Evolutionary conservation across 2,888 invertebrate species (phyloP).

Genomic region (Trachelus troglodyta): DNA sequence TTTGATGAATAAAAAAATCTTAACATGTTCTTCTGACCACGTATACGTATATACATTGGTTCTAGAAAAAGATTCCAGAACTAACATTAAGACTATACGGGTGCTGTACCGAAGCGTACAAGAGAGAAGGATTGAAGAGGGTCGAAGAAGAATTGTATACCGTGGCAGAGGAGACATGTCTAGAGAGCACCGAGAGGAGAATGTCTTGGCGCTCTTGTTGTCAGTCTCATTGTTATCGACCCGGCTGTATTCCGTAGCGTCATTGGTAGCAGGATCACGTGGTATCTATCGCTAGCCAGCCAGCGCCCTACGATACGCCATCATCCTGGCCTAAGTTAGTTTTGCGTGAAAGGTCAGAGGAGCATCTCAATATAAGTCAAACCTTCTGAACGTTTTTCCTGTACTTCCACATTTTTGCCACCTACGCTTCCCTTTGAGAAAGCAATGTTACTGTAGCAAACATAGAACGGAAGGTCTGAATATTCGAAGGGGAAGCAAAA

Average conservation of each 20-base stretch:
- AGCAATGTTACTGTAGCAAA: not conserved
- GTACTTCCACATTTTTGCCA: not conserved
- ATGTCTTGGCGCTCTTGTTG: conserved; percentile 22
- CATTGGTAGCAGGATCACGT: conserved; percentile 43
- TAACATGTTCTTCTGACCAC: not conserved
- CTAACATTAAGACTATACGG: not conserved
- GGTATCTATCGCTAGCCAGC: conserved; percentile 27
- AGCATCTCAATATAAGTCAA: not conserved
- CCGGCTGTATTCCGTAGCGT: conserved; percentile 31
- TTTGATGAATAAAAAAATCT: not conserved
- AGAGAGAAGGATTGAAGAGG: not conserved
- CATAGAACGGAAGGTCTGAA: not conserved
- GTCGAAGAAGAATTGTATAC: not conserved
- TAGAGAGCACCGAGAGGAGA: not conserved
- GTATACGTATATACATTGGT: not conserved
- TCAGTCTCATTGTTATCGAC: conserved; percentile 44
- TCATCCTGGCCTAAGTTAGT: conserved; percentile 31
- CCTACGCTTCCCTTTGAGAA: not conserved
- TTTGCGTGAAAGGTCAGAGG: conserved; percentile 31
- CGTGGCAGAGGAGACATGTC: not conserved
- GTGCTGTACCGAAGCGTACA: not conserved
- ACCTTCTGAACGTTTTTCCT: not conserved
- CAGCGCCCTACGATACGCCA: conserved; percentile 26
- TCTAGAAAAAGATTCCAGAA: not conserved
- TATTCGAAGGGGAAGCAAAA: not conserved